Conservation (phyloP, 2,888 invertebrate genomes). For the Spilarctia lutea region DNA sequence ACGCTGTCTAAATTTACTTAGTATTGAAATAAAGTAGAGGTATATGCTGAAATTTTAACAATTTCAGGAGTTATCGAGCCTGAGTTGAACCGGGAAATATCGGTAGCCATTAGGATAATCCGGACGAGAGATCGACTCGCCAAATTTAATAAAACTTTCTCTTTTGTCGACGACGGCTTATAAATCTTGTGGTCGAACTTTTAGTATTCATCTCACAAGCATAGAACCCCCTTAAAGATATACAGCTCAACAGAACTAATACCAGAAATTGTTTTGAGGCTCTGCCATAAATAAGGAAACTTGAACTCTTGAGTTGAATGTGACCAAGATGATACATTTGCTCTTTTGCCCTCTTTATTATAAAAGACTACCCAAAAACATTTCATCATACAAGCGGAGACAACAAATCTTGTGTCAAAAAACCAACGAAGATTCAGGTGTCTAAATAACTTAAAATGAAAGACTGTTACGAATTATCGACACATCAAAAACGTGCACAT, state of each 20-base stretch:
- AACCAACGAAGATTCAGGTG: background rate
- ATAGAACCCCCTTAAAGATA: background rate
- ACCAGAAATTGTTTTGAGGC: background rate
- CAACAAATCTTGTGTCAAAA: background rate
- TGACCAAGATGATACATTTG: background rate
- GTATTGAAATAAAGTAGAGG: slow-evolving; percentile 12
- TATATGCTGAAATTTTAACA: slow-evolving; percentile 15
- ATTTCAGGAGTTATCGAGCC: slow-evolving; percentile 3
- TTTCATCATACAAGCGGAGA: background rate
- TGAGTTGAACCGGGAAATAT: slow-evolving; percentile 31
- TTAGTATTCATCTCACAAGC: slow-evolving; percentile 44
- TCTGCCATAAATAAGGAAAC: background rate
- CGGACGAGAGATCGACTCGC: slow-evolving; percentile 37
- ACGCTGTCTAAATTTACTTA: no score
- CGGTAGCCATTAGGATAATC: slow-evolving; percentile 48
- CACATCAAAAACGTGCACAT: no score
- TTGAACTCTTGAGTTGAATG: background rate
- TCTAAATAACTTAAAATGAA: background rate
- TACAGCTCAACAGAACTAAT: background rate
- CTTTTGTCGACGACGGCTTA: slow-evolving; percentile 29
- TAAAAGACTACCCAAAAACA: no score
- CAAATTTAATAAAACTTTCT: slow-evolving; percentile 53
- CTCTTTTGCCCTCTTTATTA: no score
- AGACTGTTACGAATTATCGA: background rate
- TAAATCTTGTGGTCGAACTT: slow-evolving; percentile 40